Conservation (phyloP, 2,888 invertebrate genomes). For the Lasius platythorax region DNA sequence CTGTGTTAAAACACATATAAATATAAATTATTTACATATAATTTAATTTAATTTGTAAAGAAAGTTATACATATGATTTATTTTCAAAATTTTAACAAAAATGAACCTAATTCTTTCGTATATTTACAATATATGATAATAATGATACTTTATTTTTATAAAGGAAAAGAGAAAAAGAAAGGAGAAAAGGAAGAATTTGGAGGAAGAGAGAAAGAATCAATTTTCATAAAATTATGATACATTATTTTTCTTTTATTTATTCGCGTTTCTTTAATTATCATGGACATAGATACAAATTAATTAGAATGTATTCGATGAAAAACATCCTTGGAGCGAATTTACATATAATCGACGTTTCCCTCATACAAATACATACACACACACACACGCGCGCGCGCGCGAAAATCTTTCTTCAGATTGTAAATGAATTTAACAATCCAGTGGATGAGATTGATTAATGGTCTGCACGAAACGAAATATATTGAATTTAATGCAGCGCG, state of each 20-base stretch:
- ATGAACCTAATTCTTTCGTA: background rate
- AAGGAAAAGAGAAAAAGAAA: background rate
- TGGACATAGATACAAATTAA: background rate
- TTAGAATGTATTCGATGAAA: background rate
- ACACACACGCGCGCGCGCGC: background rate
- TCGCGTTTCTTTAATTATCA: background rate
- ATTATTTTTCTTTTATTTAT: background rate
- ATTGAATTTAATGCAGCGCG: conserved; percentile 28
- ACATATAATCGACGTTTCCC: background rate
- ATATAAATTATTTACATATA: background rate
- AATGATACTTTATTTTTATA: background rate
- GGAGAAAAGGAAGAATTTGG: too few relatives aligned
- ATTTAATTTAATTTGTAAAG: background rate
- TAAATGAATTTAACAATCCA: conserved; percentile 8
- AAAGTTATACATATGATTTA: background rate
- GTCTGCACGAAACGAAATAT: conserved; percentile 9
- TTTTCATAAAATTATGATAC: background rate
- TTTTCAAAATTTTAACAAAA: background rate
- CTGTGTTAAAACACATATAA: background rate
- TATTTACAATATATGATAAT: background rate
- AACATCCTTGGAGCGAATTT: background rate
- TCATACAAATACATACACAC: background rate
- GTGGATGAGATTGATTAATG: conserved; percentile 15
- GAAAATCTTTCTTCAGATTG: background rate
- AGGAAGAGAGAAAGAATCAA: background rate